Evolutionary conservation across 2,113 vertebrate species (phyloP).

Genomic region (Falco punctatus): DNA sequence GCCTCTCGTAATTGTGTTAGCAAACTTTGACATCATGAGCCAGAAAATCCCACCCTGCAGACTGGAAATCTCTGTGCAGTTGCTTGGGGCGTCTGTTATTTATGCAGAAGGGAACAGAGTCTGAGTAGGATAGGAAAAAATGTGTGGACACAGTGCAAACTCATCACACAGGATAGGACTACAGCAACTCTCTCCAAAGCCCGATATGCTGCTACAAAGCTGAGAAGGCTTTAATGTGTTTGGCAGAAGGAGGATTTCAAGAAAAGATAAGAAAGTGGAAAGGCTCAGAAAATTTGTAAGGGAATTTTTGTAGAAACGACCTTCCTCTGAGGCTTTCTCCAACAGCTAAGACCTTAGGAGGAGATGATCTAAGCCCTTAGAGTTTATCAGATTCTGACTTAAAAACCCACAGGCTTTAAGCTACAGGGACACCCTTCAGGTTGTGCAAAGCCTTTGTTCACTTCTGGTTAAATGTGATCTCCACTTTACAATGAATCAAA

Average conservation of each 20-base stretch:
- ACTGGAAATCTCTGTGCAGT: background rate
- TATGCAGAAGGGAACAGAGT: background rate
- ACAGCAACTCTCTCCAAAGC: background rate
- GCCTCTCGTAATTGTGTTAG: background rate
- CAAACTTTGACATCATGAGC: background rate
- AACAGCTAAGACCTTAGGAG: background rate
- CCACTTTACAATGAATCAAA: background rate
- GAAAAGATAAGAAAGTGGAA: background rate
- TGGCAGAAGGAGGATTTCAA: background rate
- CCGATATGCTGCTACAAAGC: background rate
- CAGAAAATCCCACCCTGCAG: background rate
- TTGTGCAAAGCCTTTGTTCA: background rate
- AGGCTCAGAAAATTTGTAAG: background rate
- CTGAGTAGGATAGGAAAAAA: background rate
- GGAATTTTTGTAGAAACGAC: background rate
- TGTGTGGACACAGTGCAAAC: background rate
- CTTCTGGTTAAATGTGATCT: background rate
- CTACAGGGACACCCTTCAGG: background rate
- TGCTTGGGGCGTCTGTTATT: background rate
- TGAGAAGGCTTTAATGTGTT: background rate
- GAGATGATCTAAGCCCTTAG: background rate
- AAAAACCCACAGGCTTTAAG: background rate
- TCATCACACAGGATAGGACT: background rate
- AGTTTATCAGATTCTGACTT: background rate
- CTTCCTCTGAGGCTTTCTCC: background rate